Evolutionary conservation across 1,140 invertebrate genomes (phyloP), one percentile per base, ranked within the genome.

Genomic region (Drosophila sproati): DNA sequence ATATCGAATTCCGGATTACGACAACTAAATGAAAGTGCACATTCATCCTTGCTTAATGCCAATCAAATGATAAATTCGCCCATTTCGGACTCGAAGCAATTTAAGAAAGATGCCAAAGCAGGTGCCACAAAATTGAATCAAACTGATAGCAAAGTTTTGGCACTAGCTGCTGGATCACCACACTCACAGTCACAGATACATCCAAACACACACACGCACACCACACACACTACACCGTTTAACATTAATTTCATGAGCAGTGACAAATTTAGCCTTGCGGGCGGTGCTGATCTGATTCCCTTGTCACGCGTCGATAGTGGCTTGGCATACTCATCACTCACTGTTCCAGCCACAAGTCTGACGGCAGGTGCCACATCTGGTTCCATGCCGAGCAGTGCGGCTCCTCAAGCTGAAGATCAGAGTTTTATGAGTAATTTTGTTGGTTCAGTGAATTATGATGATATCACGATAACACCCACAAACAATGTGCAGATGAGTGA

Each of bases 271-370:
- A 86, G 86, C 31, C 69, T 92, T 5, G 91, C 91, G 3, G 91
- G 91, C 6, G 91, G 91, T 7, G 87, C 91, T 2, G 91, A 92
- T 83, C 73, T 92, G 4, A 92, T 92, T 54, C 91, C 91, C 3
- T 37, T 92, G 10, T 77, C 83, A 0, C 66, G 82, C 28, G 37
- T 76, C 3, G 82, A 80, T 28, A 79, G 71, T 35, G 82, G 81
- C 0, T 57, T 67, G 20, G 74, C 75, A n/a, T 78, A 90, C 50
- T 79, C 81, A 0, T 80, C 67, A 0, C 59, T 73, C 31, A 69
- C 80, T 1, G 79, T 80, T 5, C 77, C 85, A 3, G 56, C 50
- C 0, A 83, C 51, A 31, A 88, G 77, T 50, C 37, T 85, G 54
- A 47, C 82, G 20, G 79, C 68, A 6, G 76, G 52, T 29, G 74